Evolutionary conservation across 2,113 vertebrate species (phyloP).

Genomic region (Coryphaenoides rupestris): DNA sequence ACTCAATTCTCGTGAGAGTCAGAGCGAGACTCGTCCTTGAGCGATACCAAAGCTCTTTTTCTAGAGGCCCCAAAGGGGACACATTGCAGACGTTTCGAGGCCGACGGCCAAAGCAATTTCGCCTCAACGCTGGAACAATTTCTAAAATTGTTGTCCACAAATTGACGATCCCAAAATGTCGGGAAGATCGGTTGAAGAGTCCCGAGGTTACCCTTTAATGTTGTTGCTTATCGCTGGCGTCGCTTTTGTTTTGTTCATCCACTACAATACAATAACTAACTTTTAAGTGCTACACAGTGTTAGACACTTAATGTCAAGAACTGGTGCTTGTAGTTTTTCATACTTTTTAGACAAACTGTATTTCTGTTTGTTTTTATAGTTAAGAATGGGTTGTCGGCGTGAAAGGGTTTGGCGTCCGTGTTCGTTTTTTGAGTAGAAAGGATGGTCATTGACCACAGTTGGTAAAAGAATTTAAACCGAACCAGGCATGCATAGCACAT

Average conservation of each 20-base stretch:
- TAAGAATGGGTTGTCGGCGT: slow-evolving; percentile 30
- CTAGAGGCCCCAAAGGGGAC: too few relatives aligned
- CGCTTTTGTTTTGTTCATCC: slow-evolving; percentile 46
- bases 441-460: neutral
- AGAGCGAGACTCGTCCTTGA: too few relatives aligned
- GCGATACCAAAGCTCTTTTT: too few relatives aligned
- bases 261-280: slow-evolving; percentile 47
- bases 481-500: neutral
- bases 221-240: slow-evolving; percentile 9
- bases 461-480: slow-evolving; percentile 7
- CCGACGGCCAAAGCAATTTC: too few relatives aligned
- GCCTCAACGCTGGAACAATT: too few relatives aligned
- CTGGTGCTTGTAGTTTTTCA: slow-evolving; percentile 55
- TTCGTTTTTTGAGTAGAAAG: slow-evolving; percentile 21
- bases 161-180: too few relatives aligned
- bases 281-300: slow-evolving; percentile 52
- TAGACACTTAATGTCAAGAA: slow-evolving; percentile 30
- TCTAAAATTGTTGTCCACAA: too few relatives aligned
- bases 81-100: too few relatives aligned
- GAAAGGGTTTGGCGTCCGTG: slow-evolving; percentile 30
- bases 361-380: slow-evolving; percentile 42
- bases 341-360: slow-evolving; percentile 16
- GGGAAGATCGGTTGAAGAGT: too few relatives aligned
- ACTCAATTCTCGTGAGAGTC: too few relatives aligned
- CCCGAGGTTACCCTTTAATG: too few relatives aligned